Conservation (phyloP, 2,888 invertebrate species). For the Orthosia gothica region DNA sequence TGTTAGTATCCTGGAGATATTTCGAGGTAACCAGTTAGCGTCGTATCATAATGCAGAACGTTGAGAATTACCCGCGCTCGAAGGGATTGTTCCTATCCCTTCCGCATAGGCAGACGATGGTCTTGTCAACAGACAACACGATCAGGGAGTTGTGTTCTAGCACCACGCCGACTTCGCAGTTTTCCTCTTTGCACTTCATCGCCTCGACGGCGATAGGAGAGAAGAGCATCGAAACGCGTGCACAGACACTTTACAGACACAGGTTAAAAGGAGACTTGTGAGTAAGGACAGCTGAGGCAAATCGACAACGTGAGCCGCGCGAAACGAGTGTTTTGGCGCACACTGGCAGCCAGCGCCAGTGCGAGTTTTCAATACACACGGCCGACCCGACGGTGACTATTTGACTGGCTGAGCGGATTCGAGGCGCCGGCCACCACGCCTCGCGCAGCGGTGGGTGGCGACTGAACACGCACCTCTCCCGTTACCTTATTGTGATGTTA, state of each 20-base stretch:
- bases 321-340: constrained; percentile 86
- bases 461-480: constrained; percentile 89
- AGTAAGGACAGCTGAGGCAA: constrained; percentile 74
- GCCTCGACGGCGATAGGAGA: constrained; percentile 90
- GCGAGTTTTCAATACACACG: constrained; percentile 83
- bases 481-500: constrained; percentile 90
- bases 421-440: constrained; percentile 85
- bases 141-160: constrained; percentile 90
- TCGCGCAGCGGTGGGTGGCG: constrained; percentile 89
- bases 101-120: constrained; percentile 90
- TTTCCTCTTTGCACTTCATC: constrained; percentile 92
- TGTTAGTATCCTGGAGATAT: constrained; percentile 69
- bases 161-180: constrained; percentile 91
- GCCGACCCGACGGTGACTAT: constrained; percentile 87
- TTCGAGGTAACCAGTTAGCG: constrained; percentile 72
- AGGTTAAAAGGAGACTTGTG: constrained; percentile 69
- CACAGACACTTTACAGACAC: constrained; percentile 82
- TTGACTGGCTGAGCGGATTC: constrained; percentile 85
- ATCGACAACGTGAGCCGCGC: constrained; percentile 81
- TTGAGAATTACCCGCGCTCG: constrained; percentile 90
- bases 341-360: constrained; percentile 85
- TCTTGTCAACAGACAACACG: constrained; percentile 89
- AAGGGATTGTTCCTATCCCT: constrained; percentile 88
- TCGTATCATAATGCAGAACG: constrained; percentile 77
- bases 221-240: constrained; percentile 89